Percentiles rank a stretch among this genome's conserved stretches.
phyloP scores from a whole-genome alignment of 1,140 invertebrate genomes.

The Euwallacea similis region DNA sequence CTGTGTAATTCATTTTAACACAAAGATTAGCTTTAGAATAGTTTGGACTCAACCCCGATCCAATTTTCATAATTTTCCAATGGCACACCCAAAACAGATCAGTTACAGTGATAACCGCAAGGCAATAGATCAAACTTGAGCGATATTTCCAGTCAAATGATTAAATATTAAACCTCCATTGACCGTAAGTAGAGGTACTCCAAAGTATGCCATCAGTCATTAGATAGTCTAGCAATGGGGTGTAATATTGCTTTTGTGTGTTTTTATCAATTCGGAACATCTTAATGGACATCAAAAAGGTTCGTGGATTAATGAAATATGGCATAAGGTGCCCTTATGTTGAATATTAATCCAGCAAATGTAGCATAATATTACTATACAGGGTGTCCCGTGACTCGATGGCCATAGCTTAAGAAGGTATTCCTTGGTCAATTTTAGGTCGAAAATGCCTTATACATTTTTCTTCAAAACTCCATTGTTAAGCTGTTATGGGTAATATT shows the following conservation, averaged over 20 bases:
- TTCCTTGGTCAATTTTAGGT: no score
- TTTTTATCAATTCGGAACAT: slow-evolving; percentile 15
- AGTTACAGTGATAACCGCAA: slow-evolving; percentile 12
- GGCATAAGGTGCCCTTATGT: no score
- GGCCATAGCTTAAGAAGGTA: no score
- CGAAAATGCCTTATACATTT: no score
- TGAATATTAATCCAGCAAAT: no score
- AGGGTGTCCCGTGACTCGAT: no score
- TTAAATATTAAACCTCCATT: slow-evolving; percentile 26
- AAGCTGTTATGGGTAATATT: no score
- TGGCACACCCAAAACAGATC: slow-evolving; percentile 1
- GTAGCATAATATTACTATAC: no score
- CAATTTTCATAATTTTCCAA: neutral
- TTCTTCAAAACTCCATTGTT: no score
- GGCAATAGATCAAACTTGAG: slow-evolving; percentile 17
- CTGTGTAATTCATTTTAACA: no score
- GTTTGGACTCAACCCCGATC: no score
- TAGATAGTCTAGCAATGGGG: neutral
- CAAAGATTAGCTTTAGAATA: no score
- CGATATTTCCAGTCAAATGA: slow-evolving; percentile 19
- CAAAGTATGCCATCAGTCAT: slow-evolving; percentile 23
- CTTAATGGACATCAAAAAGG: slow-evolving; percentile 12
- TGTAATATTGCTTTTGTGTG: slow-evolving; percentile 5
- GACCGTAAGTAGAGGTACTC: slow-evolving; percentile 7
- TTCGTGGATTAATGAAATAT: neutral